Evolutionary conservation across 2,113 vertebrate species (phyloP).

Genomic region (Pristiophorus japonicus): DNA sequence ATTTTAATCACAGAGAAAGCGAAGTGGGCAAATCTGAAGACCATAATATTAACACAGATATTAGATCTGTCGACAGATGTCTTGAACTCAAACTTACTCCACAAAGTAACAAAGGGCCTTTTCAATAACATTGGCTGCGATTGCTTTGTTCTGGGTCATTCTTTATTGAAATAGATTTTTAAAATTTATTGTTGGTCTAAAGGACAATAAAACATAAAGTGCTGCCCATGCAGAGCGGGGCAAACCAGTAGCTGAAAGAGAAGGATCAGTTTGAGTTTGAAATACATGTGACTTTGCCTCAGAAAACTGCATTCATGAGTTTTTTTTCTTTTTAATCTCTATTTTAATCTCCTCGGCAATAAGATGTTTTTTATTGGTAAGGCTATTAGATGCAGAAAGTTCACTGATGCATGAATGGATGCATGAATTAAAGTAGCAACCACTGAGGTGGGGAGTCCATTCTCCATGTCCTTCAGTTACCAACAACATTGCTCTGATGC

Average conservation of each 20-base stretch:
- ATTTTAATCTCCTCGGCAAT: background rate
- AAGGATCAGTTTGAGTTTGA: too few relatives aligned
- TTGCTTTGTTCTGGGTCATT: background rate
- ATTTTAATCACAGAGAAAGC: background rate
- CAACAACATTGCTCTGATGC: background rate
- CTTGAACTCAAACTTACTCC: background rate
- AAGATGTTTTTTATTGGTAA: background rate
- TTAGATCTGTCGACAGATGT: too few relatives aligned
- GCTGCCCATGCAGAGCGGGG: background rate
- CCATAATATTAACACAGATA: too few relatives aligned
- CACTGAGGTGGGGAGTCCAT: conserved; percentile 12
- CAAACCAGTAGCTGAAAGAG: background rate
- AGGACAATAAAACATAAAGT: background rate
- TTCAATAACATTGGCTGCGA: too few relatives aligned
- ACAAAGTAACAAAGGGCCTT: too few relatives aligned
- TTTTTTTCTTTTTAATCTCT: background rate
- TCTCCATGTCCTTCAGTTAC: conserved; percentile 40
- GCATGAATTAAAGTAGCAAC: conserved; percentile 47
- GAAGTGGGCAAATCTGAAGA: background rate
- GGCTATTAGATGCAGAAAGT: conserved; percentile 27
- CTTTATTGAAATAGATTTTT: background rate
- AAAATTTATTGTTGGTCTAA: background rate
- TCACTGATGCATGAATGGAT: conserved; percentile 43
- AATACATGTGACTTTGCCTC: background rate
- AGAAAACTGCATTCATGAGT: background rate